A percentile compares a stretch with the other conserved stretches of the same genome.
These are phyloP conservation scores for Talpa occidentalis DNA, from an alignment of 2,113 vertebrate genomes.

Conservation along the genomic window DNA sequence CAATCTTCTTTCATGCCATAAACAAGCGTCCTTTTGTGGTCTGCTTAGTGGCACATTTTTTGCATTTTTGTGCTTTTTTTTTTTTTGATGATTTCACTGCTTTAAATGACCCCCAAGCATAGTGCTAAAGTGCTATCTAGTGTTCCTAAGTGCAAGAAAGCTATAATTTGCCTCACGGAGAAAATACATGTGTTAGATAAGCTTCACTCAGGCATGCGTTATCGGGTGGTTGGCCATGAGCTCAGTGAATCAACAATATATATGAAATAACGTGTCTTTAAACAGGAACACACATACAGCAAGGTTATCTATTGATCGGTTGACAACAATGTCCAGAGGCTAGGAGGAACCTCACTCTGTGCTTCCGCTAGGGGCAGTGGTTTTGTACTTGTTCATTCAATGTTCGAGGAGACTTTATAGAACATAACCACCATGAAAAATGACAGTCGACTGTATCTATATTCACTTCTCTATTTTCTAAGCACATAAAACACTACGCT, in stretches of 20 bases:
- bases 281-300: neutral
- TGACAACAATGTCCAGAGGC: conserved; percentile 19
- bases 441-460: neutral
- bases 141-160: neutral
- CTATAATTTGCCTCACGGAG: neutral
- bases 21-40: neutral
- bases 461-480: neutral
- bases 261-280: conserved; percentile 21
- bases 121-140: neutral
- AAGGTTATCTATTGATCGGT: neutral
- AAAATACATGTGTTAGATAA: neutral
- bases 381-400: neutral
- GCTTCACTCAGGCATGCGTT: neutral
- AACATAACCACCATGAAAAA: neutral
- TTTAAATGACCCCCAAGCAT: neutral
- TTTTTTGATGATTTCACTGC: conserved; percentile 1
- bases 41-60: neutral
- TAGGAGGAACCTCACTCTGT: neutral
- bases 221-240: neutral
- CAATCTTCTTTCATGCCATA: neutral
- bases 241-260: neutral
- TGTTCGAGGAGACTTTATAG: neutral
- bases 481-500: neutral
- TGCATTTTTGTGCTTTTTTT: neutral
- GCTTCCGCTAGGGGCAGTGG: neutral